phyloP scores from a whole-genome alignment of 1,140 invertebrate species.

The Heliconius hewitsoni region DNA sequence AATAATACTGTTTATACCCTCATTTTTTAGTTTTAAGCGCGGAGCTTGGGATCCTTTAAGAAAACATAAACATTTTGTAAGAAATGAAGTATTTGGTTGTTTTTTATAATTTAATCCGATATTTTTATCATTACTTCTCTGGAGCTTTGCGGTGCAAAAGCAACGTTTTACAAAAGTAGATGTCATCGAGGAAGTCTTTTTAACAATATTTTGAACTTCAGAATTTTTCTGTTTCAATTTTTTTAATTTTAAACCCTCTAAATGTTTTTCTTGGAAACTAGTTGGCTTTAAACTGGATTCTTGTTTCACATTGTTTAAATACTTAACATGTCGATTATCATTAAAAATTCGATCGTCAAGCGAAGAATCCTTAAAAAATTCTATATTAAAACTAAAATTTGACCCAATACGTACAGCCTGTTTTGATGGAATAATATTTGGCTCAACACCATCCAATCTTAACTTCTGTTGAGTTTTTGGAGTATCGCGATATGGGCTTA shows the following conservation, averaged over 20 bases:
- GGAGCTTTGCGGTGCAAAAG: slow-evolving; percentile 6
- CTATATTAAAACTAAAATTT: slow-evolving; percentile 41
- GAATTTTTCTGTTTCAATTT: neutral
- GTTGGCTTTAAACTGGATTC: neutral
- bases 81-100: neutral
- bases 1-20: neutral
- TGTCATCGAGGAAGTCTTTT: slow-evolving; percentile 3
- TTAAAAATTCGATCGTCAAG: neutral
- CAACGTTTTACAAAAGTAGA: slow-evolving; percentile 6
- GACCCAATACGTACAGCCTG: slow-evolving; percentile 43
- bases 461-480: neutral
- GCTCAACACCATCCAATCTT: neutral
- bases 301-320: neutral
- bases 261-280: neutral
- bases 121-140: neutral
- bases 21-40: neutral
- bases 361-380: slow-evolving; percentile 39
- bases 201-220: neutral
- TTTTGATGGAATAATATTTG: neutral
- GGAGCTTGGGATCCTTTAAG: neutral
- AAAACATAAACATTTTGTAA: slow-evolving; percentile 29
- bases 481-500: neutral
- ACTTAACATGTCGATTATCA: neutral
- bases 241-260: neutral
- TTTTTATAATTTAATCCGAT: neutral